Percentiles rank a stretch among this genome's conserved stretches.
These are phyloP conservation scores for Thunnus albacares DNA, from an alignment of 2,797 vertebrate genomes.

Conservation along the genomic window DNA sequence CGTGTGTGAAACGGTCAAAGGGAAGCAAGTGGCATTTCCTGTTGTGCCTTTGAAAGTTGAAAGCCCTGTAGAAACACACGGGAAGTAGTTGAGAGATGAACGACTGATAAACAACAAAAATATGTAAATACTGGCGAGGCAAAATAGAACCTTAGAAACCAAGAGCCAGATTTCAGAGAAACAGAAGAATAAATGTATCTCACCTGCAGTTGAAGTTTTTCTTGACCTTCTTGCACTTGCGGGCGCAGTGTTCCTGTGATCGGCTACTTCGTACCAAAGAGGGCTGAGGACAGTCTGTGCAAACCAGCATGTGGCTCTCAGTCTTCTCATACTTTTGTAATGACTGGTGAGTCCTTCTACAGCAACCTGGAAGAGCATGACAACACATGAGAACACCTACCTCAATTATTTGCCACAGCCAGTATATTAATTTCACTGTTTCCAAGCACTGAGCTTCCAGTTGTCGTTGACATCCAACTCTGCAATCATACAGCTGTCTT, in stretches of 20 bases:
- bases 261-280: conserved; percentile 87
- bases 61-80: conserved; percentile 88
- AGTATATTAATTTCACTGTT: background rate
- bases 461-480: background rate
- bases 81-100: conserved; percentile 72
- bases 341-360: conserved; percentile 79
- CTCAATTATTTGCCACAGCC: background rate
- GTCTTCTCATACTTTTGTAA: conserved; percentile 95
- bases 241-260: conserved; percentile 92
- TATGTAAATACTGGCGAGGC: conserved; percentile 70
- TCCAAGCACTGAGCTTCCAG: too few species aligned
- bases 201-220: conserved; percentile 94
- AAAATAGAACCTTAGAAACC: background rate
- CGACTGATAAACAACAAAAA: conserved; percentile 66
- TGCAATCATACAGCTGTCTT: background rate
- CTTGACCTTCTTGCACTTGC: conserved; percentile 93
- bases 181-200: conserved; percentile 53
- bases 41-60: conserved; percentile 94
- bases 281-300: conserved; percentile 87
- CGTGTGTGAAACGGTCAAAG: conserved; percentile 93
- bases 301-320: conserved; percentile 88
- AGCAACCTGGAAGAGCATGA: conserved; percentile 77
- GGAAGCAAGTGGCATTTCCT: conserved; percentile 96
- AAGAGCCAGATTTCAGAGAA: conserved; percentile 12
- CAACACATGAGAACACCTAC: background rate